Conservation (phyloP, 2,888 invertebrate species). For the Willowsia nigromaculata region DNA sequence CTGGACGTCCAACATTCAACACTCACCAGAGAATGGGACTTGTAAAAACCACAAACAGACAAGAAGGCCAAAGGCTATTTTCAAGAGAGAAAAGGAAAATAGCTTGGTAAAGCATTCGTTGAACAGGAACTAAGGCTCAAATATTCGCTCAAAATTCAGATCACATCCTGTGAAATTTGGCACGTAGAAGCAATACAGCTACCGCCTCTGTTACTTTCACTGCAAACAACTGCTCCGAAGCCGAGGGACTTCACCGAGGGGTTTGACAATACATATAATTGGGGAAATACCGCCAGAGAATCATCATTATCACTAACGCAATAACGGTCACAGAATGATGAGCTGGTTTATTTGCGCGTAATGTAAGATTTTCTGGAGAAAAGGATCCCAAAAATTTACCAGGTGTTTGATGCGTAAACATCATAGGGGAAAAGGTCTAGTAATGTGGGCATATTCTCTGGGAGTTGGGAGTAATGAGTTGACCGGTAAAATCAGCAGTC, state of each 20-base stretch:
- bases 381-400: neutral
- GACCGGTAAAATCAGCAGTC: neutral
- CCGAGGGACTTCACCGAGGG: neutral
- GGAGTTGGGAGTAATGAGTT: neutral
- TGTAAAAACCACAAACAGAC: constrained; percentile 60
- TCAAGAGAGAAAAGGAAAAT: constrained; percentile 55
- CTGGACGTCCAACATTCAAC: constrained; percentile 55
- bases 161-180: constrained; percentile 71
- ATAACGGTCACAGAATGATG: constrained; percentile 10
- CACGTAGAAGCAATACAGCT: constrained; percentile 67
- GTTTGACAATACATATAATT: constrained; percentile 20
- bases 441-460: neutral
- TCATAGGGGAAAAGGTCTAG: neutral
- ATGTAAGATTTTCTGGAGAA: neutral
- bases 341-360: neutral
- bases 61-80: constrained; percentile 69
- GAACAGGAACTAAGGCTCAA: constrained; percentile 60
- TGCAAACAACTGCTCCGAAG: constrained; percentile 55
- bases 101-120: constrained; percentile 64
- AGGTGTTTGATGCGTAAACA: constrained; percentile 8
- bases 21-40: constrained; percentile 31
- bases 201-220: constrained; percentile 3
- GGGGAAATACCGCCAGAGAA: constrained; percentile 25
- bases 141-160: constrained; percentile 63
- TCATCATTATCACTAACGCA: constrained; percentile 10